Evolutionary conservation across 2,797 vertebrate genomes (phyloP), one percentile per base, ranked within the genome.

Genomic region (Anas bernieri): DNA sequence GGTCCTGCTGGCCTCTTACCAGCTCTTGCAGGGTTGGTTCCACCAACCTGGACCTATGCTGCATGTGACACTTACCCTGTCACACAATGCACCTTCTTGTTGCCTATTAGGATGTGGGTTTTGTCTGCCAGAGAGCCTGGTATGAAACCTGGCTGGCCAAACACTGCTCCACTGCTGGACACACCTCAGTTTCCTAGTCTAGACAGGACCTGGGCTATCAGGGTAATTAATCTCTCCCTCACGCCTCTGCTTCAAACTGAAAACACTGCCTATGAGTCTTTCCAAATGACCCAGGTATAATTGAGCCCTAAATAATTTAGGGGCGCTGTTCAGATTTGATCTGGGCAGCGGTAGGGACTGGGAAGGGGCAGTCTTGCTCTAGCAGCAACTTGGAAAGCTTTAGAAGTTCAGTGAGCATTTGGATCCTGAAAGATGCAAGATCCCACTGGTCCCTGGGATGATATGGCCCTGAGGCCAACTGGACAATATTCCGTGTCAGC

Each of bases 291-390:
- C 95, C 83, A 79, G 92, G 94, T 94, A 61, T 90, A 84, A 95
- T 52, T 83, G 86, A 92, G 80, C 70, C 69, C 70, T 93, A 52
- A 96, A 95, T 94, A 91, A 96, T 93, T 88, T 39, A 90, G 73
- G 48, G 55, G 3, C 55, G 28, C 37, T 92, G 50, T 64, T 85
- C 81, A 46, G 87, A 82, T 92, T 90, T 90, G 89, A 55, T 83
- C 85, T 75, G 68, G 61, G 79, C 79, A 85, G 59, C 72, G 25
- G 63, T 45, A 66, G 43, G 33, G 48, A 21, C 48, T 37, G 48
- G 50, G 14, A 52, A 69, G 26, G 28, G 43, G 2, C 25, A 69
- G 46, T 23, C 7, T 9, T 56, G 28, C 18, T 69, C 72, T 35
- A 35, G 14, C 61, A 67, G 88, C 62, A 45, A 23, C 64, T 75